Percentiles rank a stretch among this genome's conserved stretches.
Conservation (phyloP, 2,113 vertebrate genomes). For the Rhipidura dahli region DNA sequence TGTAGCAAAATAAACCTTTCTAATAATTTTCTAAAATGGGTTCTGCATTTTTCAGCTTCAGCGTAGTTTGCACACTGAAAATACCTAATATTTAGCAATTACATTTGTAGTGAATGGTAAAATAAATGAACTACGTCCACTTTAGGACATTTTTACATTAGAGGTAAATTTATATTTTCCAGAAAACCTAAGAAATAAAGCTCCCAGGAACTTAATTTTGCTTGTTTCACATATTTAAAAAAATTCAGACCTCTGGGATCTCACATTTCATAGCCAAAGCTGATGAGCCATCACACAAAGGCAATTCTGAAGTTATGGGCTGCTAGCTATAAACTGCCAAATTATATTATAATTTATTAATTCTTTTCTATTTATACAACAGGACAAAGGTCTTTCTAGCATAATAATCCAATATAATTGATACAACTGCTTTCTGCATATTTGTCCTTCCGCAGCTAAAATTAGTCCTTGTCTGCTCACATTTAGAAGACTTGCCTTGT, state of each 20-base stretch:
- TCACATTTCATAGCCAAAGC: not conserved
- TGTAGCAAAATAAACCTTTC: conserved; percentile 51
- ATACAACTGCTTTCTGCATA: not conserved
- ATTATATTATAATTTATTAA: not conserved
- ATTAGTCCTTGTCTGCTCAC: not conserved
- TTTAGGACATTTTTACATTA: not conserved
- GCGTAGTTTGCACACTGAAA: not conserved
- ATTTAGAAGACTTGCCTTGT: not conserved
- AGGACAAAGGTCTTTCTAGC: not conserved
- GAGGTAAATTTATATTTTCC: not conserved
- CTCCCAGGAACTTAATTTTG: not conserved
- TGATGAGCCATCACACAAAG: not conserved
- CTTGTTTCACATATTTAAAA: not conserved
- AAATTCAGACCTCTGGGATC: not conserved
- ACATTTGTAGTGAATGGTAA: not conserved
- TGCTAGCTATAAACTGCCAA: not conserved
- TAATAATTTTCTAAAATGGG: conserved; percentile 35
- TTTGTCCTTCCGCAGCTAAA: not conserved
- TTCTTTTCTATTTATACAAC: not conserved
- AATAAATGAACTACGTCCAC: not conserved
- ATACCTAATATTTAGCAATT: not conserved
- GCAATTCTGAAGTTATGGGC: not conserved
- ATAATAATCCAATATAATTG: not conserved
- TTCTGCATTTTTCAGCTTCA: not conserved
- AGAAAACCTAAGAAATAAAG: not conserved